phyloP scores from a whole-genome alignment of 1,140 invertebrate genomes.

The Bombus superbus region DNA sequence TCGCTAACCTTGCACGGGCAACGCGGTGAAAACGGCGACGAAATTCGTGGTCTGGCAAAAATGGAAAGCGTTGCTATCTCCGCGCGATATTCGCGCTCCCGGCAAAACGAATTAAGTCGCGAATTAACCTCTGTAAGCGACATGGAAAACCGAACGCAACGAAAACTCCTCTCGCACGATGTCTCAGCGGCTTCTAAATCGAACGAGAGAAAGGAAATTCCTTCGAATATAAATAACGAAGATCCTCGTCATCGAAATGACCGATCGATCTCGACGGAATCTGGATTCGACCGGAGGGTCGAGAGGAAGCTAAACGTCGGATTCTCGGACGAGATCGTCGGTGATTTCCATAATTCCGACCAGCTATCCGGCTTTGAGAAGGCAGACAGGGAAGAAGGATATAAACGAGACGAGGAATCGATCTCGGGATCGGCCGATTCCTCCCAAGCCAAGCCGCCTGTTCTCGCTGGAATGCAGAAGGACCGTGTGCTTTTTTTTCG shows the following conservation, averaged over 20 bases:
- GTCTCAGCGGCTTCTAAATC: not conserved
- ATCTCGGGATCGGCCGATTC: not conserved
- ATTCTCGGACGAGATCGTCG: not conserved
- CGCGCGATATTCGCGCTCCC: not conserved
- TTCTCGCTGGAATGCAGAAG: slow-evolving; percentile 25
- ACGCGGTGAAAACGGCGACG: not conserved
- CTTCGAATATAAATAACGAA: not conserved
- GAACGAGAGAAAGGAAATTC: not conserved
- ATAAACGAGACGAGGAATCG: not conserved
- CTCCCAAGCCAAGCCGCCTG: not conserved
- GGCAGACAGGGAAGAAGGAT: not conserved
- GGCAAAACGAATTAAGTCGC: not conserved
- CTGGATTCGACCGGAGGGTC: not conserved
- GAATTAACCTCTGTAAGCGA: not conserved
- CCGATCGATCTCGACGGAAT: not conserved
- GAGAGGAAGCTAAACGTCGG: not conserved
- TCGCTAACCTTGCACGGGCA: not conserved
- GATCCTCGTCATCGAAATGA: not conserved
- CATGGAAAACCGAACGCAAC: not conserved
- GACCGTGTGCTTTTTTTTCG: slow-evolving; percentile 40
- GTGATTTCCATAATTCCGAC: slow-evolving; percentile 17
- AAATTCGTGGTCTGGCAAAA: not conserved
- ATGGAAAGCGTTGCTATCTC: not conserved
- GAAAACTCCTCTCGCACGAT: not conserved
- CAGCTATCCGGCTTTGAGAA: not conserved